Base-by-base conservation (phyloP, 2,888 invertebrate species). In the Perithous albicinctus region DNA sequence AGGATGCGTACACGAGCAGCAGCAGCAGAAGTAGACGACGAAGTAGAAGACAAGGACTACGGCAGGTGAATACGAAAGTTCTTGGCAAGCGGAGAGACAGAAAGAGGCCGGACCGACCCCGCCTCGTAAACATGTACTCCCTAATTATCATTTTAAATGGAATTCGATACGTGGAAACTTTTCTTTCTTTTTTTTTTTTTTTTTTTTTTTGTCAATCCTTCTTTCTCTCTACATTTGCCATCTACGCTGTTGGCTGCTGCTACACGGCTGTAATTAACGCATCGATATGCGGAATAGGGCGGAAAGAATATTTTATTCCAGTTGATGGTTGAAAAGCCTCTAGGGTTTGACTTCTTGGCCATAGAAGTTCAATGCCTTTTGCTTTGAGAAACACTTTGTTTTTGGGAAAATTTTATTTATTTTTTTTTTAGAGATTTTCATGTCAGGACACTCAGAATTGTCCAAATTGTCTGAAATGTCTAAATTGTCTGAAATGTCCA, bases 61-160 rank as follows among this genome's bases (percentile, higher is more conserved):
- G 78, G 41, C 46, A 73, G 67, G 51, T 78, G 78, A 78, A 78
- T 78, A 73, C 73, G 59, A 74, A 79, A 79, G 63, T 79, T 79
- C 51, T 61, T n/a, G 35, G 46, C 48, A 29, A 10, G n/a, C 73
- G 15, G 23, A 10, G n/a, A 46, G 66, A 7, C 10, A 66, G 35
- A 66, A 56, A 54, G 35, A 41, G 51, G 64, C 29, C 66, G 46
- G 35, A 26, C 67, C 67, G 43, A 59, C 46, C 56, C 61, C 72
- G 72, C 72, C 72, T 59, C 59, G 59, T 72, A 59, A 20, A 46
- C 35, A 35, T 72, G 59, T 72, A 63, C 63, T 79, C 26, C 54
- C 79, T 79, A 69, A 79, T 79, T 79, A 79, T 74, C 74, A 79
- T 79, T 79, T 79, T 64, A 51, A 79, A 79, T 79, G 74, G 67